Conservation (phyloP, 2,113 vertebrate species). For the Pterocles burchelli region DNA sequence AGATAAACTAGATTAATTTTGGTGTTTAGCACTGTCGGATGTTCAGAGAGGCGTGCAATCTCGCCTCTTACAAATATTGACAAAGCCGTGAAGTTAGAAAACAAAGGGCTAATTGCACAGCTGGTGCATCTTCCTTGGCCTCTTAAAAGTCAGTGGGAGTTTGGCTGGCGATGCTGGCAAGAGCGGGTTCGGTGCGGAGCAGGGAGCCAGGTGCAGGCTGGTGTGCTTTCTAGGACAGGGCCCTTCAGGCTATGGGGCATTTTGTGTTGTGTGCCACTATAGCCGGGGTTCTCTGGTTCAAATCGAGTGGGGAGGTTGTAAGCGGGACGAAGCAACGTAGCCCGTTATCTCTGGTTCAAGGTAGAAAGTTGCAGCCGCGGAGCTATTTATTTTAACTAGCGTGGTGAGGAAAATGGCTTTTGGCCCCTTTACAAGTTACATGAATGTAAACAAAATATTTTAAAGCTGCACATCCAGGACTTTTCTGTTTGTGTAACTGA, state of each 20-base stretch:
- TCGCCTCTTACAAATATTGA: not conserved
- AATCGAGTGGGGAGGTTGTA: not conserved
- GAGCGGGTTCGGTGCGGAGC: fast-evolving
- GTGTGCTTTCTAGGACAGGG: not conserved
- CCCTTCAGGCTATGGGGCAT: fast-evolving
- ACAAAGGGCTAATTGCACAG: slow-evolving; percentile 54
- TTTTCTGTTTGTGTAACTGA: not conserved
- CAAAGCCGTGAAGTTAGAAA: slow-evolving; percentile 37
- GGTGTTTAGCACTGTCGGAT: not conserved
- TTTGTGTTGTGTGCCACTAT: fast-evolving
- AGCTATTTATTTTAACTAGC: not conserved
- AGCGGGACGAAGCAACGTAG: not conserved
- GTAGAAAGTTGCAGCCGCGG: not conserved
- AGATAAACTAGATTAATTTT: slow-evolving; percentile 23
- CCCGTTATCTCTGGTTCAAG: not conserved
- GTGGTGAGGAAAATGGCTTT: not conserved
- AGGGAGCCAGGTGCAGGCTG: fast-evolving
- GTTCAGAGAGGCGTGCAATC: not conserved
- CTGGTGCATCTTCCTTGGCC: slow-evolving; percentile 2
- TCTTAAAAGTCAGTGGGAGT: not conserved
- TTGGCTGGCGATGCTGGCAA: fast-evolving
- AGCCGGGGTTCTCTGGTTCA: fast-evolving
- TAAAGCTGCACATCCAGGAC: not conserved
- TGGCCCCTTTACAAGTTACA: not conserved
- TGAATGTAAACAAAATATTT: not conserved